phyloP scores from a whole-genome alignment of 2,113 vertebrate genomes.

The Polypterus bichir region DNA sequence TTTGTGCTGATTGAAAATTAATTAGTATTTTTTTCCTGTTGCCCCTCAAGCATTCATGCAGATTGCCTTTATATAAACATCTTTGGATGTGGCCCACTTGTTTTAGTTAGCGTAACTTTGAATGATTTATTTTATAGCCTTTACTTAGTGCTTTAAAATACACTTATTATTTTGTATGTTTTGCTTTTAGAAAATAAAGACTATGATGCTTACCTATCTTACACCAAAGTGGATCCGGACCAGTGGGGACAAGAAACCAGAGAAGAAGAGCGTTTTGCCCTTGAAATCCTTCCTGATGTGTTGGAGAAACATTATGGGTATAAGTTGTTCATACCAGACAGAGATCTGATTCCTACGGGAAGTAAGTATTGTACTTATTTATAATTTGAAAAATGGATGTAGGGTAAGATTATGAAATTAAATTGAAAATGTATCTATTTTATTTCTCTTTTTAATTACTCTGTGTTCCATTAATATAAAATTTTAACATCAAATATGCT shows the following conservation, averaged over 20 bases:
- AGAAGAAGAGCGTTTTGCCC: slow-evolving; percentile 92
- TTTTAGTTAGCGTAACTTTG: no score
- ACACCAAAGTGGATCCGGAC: slow-evolving; percentile 96
- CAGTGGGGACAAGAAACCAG: slow-evolving; percentile 96
- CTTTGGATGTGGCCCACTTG: no score
- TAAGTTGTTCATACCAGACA: slow-evolving; percentile 94
- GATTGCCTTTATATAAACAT: no score
- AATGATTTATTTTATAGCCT: no score
- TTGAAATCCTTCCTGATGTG: slow-evolving; percentile 93
- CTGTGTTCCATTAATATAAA: no score
- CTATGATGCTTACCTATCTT: slow-evolving; percentile 94
- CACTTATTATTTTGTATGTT: slow-evolving; percentile 12
- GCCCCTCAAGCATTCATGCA: not conserved
- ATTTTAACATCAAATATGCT: no score
- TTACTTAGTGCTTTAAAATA: no score
- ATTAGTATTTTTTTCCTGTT: slow-evolving; percentile 25
- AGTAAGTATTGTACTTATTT: slow-evolving; percentile 57
- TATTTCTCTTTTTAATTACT: no score
- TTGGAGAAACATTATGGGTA: slow-evolving; percentile 97
- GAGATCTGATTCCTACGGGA: slow-evolving; percentile 96
- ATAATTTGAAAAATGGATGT: no score
- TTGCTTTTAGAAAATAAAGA: slow-evolving; percentile 82
- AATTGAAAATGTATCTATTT: no score
- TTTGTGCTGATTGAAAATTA: slow-evolving; percentile 43
- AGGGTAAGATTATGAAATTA: no score